Evolutionary conservation across 2,113 vertebrate species (phyloP).

Genomic region (Cavia porcellus): DNA sequence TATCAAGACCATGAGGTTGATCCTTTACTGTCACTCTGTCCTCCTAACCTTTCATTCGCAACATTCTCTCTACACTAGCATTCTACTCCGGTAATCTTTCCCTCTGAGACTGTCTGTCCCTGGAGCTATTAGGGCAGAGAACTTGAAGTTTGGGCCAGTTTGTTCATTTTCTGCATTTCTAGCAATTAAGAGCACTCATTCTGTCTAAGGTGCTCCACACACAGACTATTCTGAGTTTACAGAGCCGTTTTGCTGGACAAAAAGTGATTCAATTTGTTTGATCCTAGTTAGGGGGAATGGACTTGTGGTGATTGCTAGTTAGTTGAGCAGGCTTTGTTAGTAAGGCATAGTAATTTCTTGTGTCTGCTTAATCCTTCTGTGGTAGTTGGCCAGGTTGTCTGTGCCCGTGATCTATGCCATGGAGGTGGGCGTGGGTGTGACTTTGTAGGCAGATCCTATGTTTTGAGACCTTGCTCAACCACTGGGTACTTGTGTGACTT

Average conservation of each 20-base stretch:
- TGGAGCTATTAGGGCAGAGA: neutral
- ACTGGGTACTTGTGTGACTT: neutral
- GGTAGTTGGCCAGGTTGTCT: neutral
- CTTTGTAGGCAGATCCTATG: neutral
- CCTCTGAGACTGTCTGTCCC: neutral
- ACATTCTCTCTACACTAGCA: neutral
- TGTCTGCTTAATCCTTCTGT: neutral
- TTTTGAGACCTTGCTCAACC: neutral
- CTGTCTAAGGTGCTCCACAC: neutral
- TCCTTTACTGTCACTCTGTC: rapidly evolving
- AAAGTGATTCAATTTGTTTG: no score
- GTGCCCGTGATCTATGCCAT: no score
- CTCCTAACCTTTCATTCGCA: rapidly evolving
- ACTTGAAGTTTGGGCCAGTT: neutral
- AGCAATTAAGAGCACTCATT: neutral
- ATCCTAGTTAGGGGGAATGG: neutral
- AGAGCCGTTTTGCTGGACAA: neutral
- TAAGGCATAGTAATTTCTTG: neutral
- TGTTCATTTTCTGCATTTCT: neutral
- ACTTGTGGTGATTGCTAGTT: neutral
- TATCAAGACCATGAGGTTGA: rapidly evolving
- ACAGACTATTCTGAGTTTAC: neutral
- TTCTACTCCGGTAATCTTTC: rapidly evolving
- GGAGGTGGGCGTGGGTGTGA: neutral
- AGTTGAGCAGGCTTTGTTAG: neutral